Base-by-base conservation (phyloP, 2,888 invertebrate species). In the Tiliacea citrago region DNA sequence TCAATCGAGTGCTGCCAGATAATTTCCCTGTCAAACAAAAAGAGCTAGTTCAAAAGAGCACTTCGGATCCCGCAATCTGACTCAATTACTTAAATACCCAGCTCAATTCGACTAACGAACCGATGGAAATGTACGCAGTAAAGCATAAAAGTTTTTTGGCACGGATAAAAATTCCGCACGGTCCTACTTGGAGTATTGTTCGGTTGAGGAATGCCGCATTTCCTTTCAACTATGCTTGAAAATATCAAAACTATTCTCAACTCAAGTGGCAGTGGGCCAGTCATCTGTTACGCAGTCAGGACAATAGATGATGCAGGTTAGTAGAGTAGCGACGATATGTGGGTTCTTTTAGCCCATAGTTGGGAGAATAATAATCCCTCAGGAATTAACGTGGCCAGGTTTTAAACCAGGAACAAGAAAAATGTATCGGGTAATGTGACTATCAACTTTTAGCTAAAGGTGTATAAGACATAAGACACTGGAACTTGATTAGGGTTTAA, bases 31-130 rank as follows among this genome's bases (percentile, higher is more conserved):
- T 65, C 72, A 73, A 77, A 84, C 77, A 79, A 85, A 82, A 84
- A 80, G 79, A 76, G 71, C 63, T 77, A 74, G 84, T 85, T 82
- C 83, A 85, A 85, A 81, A 87, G 89, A 88, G 77, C 72, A 82
- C 82, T 83, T 73, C 79, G 87, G 82, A 87, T 88, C 88, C 89
- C 89, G 85, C 90, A 88, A 91, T 90, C 90, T 85, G 86, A 91
- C 87, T 92, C 92, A 91, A 93, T 94, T 92, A 89, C 89, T 88
- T 90, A 90, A 93, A 92, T 92, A 92, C 80, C 75, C 90, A 68
- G 86, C 82, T 88, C 86, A 86, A 89, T 90, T 86, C 83, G 65
- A 75, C 87, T 91, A 93, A 92, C 89, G 90, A 91, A 91, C 88
- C 88, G 86, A 90, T 88, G 86, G 78, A 75, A 86, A 70, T 80